Conservation (phyloP, 2,888 invertebrate genomes). For the Sphecodes monilicornis region DNA sequence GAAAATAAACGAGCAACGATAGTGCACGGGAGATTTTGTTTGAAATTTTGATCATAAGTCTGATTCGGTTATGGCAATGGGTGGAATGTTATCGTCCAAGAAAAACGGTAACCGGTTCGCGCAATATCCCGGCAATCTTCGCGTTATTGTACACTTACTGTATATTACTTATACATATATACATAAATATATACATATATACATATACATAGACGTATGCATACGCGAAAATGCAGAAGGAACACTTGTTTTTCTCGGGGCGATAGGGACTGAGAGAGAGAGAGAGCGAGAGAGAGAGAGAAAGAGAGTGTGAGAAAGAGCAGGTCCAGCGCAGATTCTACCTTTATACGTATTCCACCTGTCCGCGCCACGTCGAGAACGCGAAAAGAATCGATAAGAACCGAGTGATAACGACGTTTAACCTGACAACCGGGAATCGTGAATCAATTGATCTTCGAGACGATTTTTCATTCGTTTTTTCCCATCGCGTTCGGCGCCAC, state of each 20-base stretch:
- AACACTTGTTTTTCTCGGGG: conserved; percentile 68
- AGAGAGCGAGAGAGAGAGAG: not conserved
- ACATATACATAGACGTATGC: conserved; percentile 34
- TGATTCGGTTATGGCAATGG: not conserved
- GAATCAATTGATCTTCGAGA: not conserved
- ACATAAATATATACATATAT: conserved; percentile 29
- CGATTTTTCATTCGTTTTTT: not conserved
- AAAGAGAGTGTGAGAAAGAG: not conserved
- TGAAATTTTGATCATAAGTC: not conserved
- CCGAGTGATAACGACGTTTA: not conserved
- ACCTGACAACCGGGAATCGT: not conserved
- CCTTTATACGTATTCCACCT: conserved; percentile 76
- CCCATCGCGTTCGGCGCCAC: not conserved
- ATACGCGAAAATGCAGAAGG: conserved; percentile 48
- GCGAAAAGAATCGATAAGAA: conserved; percentile 17
- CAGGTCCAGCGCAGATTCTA: conserved; percentile 69
- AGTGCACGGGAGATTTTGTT: not conserved
- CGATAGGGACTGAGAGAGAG: not conserved
- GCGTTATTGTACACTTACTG: conserved; percentile 79
- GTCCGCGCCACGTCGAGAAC: conserved; percentile 54
- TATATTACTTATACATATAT: conserved; percentile 79
- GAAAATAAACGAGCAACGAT: not conserved
- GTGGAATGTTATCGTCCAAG: not conserved
- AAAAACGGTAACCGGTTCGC: conserved; percentile 50
- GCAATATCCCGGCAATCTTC: conserved; percentile 67